phyloP scores from a whole-genome alignment of 2,113 vertebrate species.

The Todiramphus saurophagus region DNA sequence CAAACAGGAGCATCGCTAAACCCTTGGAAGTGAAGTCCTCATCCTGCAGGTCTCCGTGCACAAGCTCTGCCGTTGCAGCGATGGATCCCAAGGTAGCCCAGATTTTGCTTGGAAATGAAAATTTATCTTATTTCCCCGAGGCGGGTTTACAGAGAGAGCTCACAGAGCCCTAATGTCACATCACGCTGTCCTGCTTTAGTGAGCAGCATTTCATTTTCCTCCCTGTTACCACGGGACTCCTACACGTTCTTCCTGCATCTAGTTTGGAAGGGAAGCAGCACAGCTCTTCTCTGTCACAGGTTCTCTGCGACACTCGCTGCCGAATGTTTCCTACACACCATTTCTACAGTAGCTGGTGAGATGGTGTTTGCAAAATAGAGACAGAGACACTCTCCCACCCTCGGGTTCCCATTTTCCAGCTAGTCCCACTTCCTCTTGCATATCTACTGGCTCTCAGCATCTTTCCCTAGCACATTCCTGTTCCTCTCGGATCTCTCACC shows the following conservation, averaged over 20 bases:
- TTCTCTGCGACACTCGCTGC: neutral
- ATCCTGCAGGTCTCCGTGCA: neutral
- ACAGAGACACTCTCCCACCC: neutral
- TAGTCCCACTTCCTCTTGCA: neutral
- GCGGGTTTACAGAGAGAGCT: neutral
- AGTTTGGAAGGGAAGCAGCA: neutral
- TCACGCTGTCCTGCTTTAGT: neutral
- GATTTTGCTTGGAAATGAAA: neutral
- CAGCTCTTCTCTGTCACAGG: neutral
- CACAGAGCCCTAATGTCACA: neutral
- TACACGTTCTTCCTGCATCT: neutral
- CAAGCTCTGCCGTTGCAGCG: neutral
- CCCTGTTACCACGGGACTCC: neutral
- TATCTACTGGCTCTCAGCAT: neutral
- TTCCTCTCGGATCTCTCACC: neutral
- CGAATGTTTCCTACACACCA: neutral
- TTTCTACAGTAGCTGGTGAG: neutral
- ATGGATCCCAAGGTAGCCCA: neutral
- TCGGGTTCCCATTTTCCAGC: neutral
- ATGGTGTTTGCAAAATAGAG: constrained; percentile 6
- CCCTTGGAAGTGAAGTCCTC: neutral
- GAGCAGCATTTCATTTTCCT: neutral
- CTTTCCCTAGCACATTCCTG: neutral
- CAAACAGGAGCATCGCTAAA: rapidly evolving
- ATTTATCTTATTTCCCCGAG: neutral